Percentiles rank a stretch among this genome's conserved stretches.
Evolutionary conservation across 2,888 invertebrate genomes (phyloP).

Genomic region (Sinhomidia bicolor): DNA sequence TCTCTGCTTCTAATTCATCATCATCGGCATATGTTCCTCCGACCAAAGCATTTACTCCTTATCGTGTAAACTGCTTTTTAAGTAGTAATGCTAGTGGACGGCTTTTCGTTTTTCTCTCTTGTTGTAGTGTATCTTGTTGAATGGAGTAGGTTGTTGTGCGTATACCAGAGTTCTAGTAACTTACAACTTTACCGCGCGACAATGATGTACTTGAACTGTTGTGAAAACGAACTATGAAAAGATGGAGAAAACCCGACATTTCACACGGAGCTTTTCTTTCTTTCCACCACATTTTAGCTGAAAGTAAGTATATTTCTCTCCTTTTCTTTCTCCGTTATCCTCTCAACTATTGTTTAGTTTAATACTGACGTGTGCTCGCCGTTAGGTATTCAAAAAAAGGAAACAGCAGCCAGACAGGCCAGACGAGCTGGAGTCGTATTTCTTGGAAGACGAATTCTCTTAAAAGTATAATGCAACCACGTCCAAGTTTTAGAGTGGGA

Average conservation of each 20-base stretch:
- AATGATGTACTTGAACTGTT: slow-evolving; percentile 9
- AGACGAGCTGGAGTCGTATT: background rate
- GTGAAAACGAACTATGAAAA: background rate
- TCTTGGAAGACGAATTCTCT: background rate
- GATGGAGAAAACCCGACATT: slow-evolving; percentile 26
- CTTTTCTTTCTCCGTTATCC: background rate
- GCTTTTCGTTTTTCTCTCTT: too few relatives aligned
- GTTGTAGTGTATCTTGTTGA: background rate
- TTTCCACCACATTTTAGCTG: background rate
- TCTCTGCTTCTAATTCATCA: background rate
- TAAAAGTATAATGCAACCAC: background rate
- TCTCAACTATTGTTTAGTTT: background rate
- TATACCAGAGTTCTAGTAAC: background rate
- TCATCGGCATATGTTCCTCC: background rate
- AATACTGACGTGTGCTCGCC: background rate
- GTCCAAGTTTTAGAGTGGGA: background rate
- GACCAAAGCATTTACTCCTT: background rate
- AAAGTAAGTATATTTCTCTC: background rate
- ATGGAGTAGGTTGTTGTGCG: background rate
- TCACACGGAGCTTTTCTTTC: slow-evolving; percentile 61
- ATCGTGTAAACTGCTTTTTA: background rate
- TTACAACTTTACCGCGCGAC: background rate
- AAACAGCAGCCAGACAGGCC: background rate
- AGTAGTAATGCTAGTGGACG: background rate
- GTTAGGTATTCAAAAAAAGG: slow-evolving; percentile 9